Percentiles rank a stretch among this genome's conserved stretches.
phyloP scores from a whole-genome alignment of 2,113 vertebrate genomes.

The Arizona elegans region DNA sequence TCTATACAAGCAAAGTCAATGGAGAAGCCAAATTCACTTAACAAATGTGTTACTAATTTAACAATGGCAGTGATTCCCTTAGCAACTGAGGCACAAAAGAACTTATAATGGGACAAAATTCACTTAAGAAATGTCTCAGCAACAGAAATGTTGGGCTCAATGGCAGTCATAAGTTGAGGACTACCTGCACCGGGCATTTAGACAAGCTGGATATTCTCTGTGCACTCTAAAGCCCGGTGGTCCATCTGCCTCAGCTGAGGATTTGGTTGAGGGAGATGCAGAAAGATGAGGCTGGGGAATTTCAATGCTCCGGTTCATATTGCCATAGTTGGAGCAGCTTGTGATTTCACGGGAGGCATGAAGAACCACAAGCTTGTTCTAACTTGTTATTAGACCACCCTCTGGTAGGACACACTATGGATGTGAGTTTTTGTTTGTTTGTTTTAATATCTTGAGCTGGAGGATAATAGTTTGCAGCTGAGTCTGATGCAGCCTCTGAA shows the following conservation, averaged over 20 bases:
- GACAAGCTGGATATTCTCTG: neutral
- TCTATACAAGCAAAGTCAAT: neutral
- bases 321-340: neutral
- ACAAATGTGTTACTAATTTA: neutral
- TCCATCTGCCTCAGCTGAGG: neutral
- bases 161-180: neutral
- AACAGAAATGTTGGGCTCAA: neutral
- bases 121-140: neutral
- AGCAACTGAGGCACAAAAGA: neutral
- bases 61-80: neutral
- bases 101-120: neutral
- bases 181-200: neutral
- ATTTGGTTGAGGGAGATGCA: neutral
- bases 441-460: neutral
- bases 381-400: neutral
- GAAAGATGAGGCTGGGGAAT: neutral
- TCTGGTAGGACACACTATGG: neutral
- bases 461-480: neutral
- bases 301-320: neutral
- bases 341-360: neutral
- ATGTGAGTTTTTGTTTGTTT: neutral
- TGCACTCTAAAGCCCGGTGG: neutral
- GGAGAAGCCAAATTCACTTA: neutral
- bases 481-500: neutral
- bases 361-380: neutral